phyloP scores from a whole-genome alignment of 2,888 invertebrate species.

The Amiota communis region DNA sequence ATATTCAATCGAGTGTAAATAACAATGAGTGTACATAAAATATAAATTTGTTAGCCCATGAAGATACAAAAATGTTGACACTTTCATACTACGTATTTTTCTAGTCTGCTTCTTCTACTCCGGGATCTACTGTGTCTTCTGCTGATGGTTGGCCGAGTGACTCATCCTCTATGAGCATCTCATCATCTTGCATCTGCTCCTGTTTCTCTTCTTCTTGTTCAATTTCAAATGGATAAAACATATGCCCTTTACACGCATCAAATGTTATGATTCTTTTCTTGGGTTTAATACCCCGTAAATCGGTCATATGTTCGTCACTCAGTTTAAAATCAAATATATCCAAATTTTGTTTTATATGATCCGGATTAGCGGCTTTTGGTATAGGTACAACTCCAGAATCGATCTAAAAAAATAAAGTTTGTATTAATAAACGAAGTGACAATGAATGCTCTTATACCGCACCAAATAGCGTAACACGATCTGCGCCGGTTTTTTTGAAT shows the following conservation, averaged over 20 bases:
- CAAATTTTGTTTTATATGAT: constrained; percentile 75
- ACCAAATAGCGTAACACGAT: constrained; percentile 78
- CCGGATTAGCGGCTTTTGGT: constrained; percentile 75
- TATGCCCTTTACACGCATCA: constrained; percentile 69
- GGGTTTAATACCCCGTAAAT: constrained; percentile 74
- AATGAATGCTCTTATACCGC: constrained; percentile 54
- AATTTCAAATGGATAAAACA: constrained; percentile 74
- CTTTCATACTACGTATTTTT: neutral
- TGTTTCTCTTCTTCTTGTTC: constrained; percentile 39
- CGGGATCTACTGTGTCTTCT: neutral
- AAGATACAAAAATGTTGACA: too few relatives aligned
- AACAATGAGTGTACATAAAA: too few relatives aligned
- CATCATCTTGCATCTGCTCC: neutral
- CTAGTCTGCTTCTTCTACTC: neutral
- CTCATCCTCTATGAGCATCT: too few relatives aligned
- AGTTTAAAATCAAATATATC: constrained; percentile 76
- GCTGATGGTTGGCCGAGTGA: neutral
- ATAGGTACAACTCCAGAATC: constrained; percentile 75
- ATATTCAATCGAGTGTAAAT: too few relatives aligned
- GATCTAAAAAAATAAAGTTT: constrained; percentile 68
- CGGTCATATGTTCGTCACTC: constrained; percentile 72
- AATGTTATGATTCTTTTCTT: constrained; percentile 56
- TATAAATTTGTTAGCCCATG: too few relatives aligned
- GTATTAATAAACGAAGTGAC: too few relatives aligned
- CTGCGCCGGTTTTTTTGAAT: constrained; percentile 79